Base-by-base conservation (phyloP, 2,888 invertebrate genomes). In the Poecilus cupreus region DNA sequence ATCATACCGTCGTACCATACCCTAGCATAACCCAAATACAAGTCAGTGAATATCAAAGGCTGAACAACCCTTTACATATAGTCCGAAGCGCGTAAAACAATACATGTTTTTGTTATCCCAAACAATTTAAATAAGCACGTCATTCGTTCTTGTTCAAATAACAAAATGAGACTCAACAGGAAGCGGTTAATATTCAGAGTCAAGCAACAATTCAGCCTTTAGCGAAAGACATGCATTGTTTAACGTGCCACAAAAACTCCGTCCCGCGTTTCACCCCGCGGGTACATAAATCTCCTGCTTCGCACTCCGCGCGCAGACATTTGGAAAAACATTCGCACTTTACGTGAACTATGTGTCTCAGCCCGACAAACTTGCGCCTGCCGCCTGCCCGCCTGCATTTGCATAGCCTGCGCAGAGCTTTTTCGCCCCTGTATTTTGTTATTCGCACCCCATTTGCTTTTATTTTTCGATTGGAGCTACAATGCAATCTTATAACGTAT, bases 291-390 rank as follows among this genome's bases (percentile, higher is more conserved):
- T 70, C 70, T 70, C 39, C 2, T 18, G 11, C 3, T 43, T 43
- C 39, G 70, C 70, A 70, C 70, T 20, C 37, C 4, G 43, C n/a
- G 20, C 39, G 32, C 70, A 43, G 70, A 70, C 70, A 70, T 37
- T 70, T 43, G 70, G 70, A 70, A 70, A 70, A 70, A 70, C 70
- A 70, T 64, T 70, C 70, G 43, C 43, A 70, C 70, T 70, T 43
- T 68, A 3, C 37, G 13, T 37, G 43, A 43, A 43, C 43, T 43
- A 43, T 43, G 43, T 32, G 32, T 32, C 32, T 32, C 32, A 32
- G 32, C 4, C 32, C 32, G 54, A 54, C 54, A 54, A 54, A 32
- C 22, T 24, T 32, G 64, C 24, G 16, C 24, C 16, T n/a, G n/a
- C n/a, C n/a, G n/a, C n/a, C n/a, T n/a, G n/a, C n/a, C n/a, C 24